Conservation (phyloP, 2,113 vertebrate species). For the Leptobrachium ailaonicum region DNA sequence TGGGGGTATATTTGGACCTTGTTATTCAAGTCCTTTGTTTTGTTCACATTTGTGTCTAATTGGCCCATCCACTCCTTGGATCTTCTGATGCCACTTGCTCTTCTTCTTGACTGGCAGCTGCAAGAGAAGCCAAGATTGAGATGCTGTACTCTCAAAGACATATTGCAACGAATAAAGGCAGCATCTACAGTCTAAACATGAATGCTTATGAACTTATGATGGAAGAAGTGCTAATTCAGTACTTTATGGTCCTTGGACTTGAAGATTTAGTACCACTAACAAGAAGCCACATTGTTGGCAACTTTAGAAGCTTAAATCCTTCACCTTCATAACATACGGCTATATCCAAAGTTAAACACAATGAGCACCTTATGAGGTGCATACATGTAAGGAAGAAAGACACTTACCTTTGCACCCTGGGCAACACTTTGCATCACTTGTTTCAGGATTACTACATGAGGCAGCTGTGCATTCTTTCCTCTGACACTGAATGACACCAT, state of each 20-base stretch:
- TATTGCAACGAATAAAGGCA: neutral
- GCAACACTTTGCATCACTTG: constrained; percentile 74
- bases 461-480: constrained; percentile 78
- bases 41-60: neutral
- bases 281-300: no score
- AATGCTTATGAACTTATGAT: no score
- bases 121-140: neutral
- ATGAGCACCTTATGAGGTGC: no score
- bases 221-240: no score
- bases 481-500: constrained; percentile 83
- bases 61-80: constrained; percentile 21
- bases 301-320: no score
- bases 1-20: neutral
- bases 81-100: constrained; percentile 19
- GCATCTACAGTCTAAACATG: no score
- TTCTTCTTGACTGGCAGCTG: constrained; percentile 20
- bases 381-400: neutral
- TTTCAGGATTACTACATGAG: constrained; percentile 67
- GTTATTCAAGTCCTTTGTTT: neutral
- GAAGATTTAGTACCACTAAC: no score
- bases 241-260: no score
- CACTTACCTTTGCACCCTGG: constrained; percentile 75
- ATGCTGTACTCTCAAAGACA: neutral
- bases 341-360: no score
- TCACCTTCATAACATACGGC: no score